Evolutionary conservation across 2,113 vertebrate species (phyloP), one percentile per base, ranked within the genome.

Genomic region (Myrmecophaga tridactyla): DNA sequence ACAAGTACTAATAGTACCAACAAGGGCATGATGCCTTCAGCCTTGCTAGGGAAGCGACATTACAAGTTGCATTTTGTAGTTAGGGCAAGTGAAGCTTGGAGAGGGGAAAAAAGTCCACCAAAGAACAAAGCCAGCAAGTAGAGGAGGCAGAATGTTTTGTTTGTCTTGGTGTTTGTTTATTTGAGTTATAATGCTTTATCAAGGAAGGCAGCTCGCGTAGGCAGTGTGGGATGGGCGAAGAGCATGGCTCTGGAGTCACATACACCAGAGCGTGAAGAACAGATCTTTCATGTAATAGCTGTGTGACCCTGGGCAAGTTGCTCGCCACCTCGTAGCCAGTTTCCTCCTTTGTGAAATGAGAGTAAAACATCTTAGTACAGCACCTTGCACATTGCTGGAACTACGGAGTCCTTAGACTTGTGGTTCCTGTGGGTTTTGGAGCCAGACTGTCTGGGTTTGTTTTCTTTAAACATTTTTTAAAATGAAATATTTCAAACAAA

Each of bases 381-480:
- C 39, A 87, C 76, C 53, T 41, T 51, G 53, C 56, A 58, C 13
- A 25, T 36, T 27, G 18, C 87, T 86, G 69, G 75, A 34, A 34
- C 60, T 78, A n/a, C 34, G 60, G 43, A 63, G 31, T n/a, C 41
- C 51, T 84, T 29, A 21, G 21, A 41, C 62, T 51, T 60, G 48
- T 0, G 39, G 65, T 92, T 93, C 48, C 3, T n/a, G 53, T 58
- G 72, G 76, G 53, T 34, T 92, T 96, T 86, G 0, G 1, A 89
- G 87, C 81, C 84, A 82, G 81, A 43, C 90, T 96, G 69, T 94
- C 81, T 92, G 62, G 25, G 58, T 92, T 94, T 94, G 58, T 87
- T 95, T 94, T 97, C 70, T 95, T 94, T 76, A 95, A 91, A 86
- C 29, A n/a, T 91, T 60, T 89, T 93, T 92, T 90, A 46, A 75